A percentile compares a stretch with the other conserved stretches of the same genome.
Evolutionary conservation across 1,140 invertebrate species (phyloP).

Genomic region (Chionoecetes opilio): DNA sequence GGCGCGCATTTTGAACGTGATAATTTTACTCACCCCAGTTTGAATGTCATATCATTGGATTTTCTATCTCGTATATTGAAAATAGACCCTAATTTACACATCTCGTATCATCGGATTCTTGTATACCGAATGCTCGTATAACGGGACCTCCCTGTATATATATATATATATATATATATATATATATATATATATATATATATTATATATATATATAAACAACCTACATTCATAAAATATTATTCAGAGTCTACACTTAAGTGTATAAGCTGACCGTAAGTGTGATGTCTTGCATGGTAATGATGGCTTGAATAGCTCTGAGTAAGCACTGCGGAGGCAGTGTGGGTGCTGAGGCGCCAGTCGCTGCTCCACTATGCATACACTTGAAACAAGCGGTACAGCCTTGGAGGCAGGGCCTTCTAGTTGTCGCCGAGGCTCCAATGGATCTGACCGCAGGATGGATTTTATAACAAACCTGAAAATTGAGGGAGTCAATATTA

Average conservation of each 20-base stretch:
- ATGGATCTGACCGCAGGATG: slow-evolving; percentile 28
- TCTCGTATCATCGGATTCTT: too few relatives aligned
- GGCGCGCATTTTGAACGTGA: too few relatives aligned
- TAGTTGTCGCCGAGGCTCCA: neutral
- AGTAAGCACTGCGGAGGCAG: neutral
- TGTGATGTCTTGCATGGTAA: neutral
- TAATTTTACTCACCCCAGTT: too few relatives aligned
- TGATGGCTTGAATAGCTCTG: neutral
- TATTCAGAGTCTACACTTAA: neutral
- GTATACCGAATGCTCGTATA: too few relatives aligned
- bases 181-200: slow-evolving; percentile 20
- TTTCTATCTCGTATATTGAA: too few relatives aligned
- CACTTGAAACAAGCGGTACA: slow-evolving; percentile 54
- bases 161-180: neutral
- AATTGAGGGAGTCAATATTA: neutral
- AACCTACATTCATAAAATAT: neutral
- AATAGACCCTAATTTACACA: too few relatives aligned
- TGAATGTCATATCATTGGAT: too few relatives aligned
- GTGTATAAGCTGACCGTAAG: neutral
- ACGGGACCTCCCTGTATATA: too few relatives aligned
- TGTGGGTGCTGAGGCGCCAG: neutral
- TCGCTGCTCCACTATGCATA: slow-evolving; percentile 41
- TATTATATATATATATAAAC: neutral
- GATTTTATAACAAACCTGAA: neutral
- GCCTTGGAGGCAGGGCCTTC: neutral